A percentile compares a stretch with the other conserved stretches of the same genome.
These are phyloP conservation scores for Leucoraja ocellata DNA, from an alignment of 2,797 vertebrate genomes.

Conservation along the genomic window DNA sequence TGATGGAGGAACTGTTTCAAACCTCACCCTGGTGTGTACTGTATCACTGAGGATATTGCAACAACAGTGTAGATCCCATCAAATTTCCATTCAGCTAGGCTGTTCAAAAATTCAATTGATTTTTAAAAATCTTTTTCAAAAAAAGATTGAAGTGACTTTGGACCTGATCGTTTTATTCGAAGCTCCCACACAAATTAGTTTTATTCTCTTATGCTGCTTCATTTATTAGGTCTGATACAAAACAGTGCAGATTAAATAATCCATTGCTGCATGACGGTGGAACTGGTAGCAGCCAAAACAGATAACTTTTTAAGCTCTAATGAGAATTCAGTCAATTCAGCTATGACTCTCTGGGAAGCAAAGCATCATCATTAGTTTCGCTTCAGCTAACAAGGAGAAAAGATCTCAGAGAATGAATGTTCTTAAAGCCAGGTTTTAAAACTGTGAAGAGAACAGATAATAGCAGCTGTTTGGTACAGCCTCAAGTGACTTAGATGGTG, in stretches of 20 bases:
- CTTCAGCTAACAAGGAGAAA: background rate
- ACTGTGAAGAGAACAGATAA: background rate
- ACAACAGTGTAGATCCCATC: background rate
- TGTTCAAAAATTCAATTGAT: slow-evolving; percentile 15
- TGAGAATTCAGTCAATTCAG: slow-evolving; percentile 35
- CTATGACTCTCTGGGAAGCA: slow-evolving; percentile 36
- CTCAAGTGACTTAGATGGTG: background rate
- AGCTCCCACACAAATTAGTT: background rate
- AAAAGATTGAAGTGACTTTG: background rate
- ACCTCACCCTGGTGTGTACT: too few species aligned
- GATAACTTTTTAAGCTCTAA: slow-evolving; percentile 35
- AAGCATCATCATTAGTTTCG: slow-evolving; percentile 36
- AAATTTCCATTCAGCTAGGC: background rate
- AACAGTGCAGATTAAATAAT: slow-evolving; percentile 32
- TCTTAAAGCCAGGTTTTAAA: slow-evolving; percentile 9
- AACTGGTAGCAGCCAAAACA: slow-evolving; percentile 15
- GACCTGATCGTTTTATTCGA: background rate
- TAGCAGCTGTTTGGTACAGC: background rate
- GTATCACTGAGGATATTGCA: background rate
- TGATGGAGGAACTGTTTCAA: background rate
- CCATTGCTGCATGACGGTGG: background rate
- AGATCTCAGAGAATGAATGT: background rate
- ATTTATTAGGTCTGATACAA: slow-evolving; percentile 16
- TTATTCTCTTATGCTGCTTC: background rate
- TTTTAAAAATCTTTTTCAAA: background rate